Base-by-base conservation (phyloP, 2,113 vertebrate species). In the Synodontis membranacea region DNA sequence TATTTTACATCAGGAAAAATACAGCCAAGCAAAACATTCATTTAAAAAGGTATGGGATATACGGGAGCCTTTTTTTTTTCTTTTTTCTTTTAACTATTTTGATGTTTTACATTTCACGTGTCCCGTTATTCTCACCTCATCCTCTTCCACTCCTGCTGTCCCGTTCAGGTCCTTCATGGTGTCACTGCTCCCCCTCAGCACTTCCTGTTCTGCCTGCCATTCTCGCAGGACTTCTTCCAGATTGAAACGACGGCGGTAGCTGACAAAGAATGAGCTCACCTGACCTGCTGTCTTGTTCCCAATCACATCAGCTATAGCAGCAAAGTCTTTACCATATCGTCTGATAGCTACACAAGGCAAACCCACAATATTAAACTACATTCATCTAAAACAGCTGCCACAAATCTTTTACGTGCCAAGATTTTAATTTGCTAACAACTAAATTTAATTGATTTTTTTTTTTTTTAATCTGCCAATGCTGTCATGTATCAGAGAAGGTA, bases 181-280 rank as follows among this genome's bases (percentile, higher is more conserved):
- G 87, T 88, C 93, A 14, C 92, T 92, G 85, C 88, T 93, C 90
- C 89, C 95, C 42, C 89, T 68, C 89, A 89, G 90, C 82, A 94
- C 93, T 6, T 95, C 95, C 93, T 97, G 96, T 88, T 98, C 96
- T 0, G 96, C 97, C 31, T 97, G 96, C 97, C 97, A 97, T 89
- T 98, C 96, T 89, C 96, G 95, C 86, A 98, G 93, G 87, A 97
- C 96, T 93, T 97, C 96, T 84, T 98, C 97, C 88, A 98, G 93
- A 88, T 97, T 97, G 93, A 97, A 97, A 31, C 97, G 94, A 12
- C 97, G 96, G 15, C 97, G 94, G 91, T 97, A 97, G 91, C 97
- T 97, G 89, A 97, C 95, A 17, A 97, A 97, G 93, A 98, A 97
- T 0, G 96, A 97, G 92, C 95, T 96, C 91, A 97, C 97, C 93